Evolutionary conservation across 2,888 invertebrate genomes (phyloP).

Genomic region (Drosophila monieri): DNA sequence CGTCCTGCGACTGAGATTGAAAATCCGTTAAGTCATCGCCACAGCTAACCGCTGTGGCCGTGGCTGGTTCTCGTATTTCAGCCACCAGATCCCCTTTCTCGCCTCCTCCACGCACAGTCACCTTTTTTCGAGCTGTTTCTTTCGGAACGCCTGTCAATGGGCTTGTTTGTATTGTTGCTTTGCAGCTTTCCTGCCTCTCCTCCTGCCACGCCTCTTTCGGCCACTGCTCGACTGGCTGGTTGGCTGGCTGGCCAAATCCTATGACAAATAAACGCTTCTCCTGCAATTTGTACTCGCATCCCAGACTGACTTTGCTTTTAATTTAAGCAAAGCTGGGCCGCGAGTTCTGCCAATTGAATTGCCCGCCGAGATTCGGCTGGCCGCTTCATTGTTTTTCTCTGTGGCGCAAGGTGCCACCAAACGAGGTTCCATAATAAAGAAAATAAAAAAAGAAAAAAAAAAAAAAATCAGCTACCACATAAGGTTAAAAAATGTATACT

Average conservation of each 20-base stretch:
- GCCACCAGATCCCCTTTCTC: neutral
- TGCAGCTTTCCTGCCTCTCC: constrained; percentile 37
- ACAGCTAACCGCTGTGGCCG: constrained; percentile 72
- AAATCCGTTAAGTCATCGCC: constrained; percentile 80
- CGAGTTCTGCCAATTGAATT: constrained; percentile 37
- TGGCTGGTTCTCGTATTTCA: constrained; percentile 35
- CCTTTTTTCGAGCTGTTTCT: constrained; percentile 36
- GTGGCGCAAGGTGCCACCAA: neutral
- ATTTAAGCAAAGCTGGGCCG: constrained; percentile 59
- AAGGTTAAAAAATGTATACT: no score
- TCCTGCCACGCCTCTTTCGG: constrained; percentile 9
- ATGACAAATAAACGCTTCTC: constrained; percentile 70
- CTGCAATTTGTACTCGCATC: constrained; percentile 60
- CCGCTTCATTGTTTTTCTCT: neutral
- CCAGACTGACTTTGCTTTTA: constrained; percentile 65
- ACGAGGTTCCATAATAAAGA: neutral
- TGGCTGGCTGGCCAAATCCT: constrained; percentile 61
- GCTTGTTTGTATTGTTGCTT: constrained; percentile 67
- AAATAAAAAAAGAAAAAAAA: neutral
- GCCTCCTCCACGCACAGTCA: constrained; percentile 5
- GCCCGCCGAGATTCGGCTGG: constrained; percentile 15
- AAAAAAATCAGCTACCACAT: no score
- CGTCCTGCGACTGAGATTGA: constrained; percentile 65
- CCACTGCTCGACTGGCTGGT: constrained; percentile 23
- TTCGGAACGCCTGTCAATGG: constrained; percentile 57